Evolutionary conservation across 2,113 vertebrate species (phyloP), one percentile per base, ranked within the genome.

Genomic region (Leuciscus idus): DNA sequence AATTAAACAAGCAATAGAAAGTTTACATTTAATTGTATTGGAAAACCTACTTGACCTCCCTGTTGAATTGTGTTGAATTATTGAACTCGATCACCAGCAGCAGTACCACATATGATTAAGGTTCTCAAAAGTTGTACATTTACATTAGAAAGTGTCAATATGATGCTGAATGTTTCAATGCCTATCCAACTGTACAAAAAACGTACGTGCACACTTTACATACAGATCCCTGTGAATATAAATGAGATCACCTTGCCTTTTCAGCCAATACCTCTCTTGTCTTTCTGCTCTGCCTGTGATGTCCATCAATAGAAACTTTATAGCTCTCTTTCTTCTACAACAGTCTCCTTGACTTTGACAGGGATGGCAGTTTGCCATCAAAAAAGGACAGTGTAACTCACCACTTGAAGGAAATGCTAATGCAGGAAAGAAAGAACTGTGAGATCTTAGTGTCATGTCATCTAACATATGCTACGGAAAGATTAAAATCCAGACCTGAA

Each of bases 261-360:
- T 77, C 75, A 55, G 75, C 26, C 75, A 28, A 7, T 28, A 3
- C n/a, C 21, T 50, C 17, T 73, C 17, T 57, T 39, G 33, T 64
- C 48, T 70, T 64, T 57, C 13, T 48, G 43, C 46, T 74, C 68
- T 57, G 30, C 70, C 46, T 62, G 39, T 73, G 52, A 59, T 86
- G 68, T 81, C 64, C 68, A 59, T 46, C 19, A 19, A 7, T 70
- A n/a, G 57, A 86, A 50, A 55, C 39, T 81, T 70, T 73, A 62
- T 48, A 17, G 21, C 23, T 59, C 66, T 52, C 50, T 64, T 52
- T 75, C 72, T 76, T 86, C 85, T 73, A 11, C 36, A 66, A 28
- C 39, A 76, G 43, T 83, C 80, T 83, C 85, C 61, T 83, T 87
- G 59, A 77, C 57, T 86, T 80, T 80, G 68, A 82, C 55, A 59